These are phyloP conservation scores for Bradypodion pumilum DNA, from an alignment of 2,797 vertebrate species.

Conservation along the genomic window DNA sequence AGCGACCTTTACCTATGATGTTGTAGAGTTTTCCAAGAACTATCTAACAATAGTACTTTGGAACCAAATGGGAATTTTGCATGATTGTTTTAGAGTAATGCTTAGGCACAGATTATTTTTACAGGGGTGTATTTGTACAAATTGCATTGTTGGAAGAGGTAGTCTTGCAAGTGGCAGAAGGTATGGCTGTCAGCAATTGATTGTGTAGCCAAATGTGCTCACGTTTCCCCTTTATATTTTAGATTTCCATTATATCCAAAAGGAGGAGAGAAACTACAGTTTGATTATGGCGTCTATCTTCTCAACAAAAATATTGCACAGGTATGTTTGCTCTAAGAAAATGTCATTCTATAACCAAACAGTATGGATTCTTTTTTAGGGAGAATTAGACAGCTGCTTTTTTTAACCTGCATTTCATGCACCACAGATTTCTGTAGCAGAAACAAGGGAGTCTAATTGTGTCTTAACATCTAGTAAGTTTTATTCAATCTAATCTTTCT, in stretches of 20 bases:
- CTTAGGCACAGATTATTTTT: no score
- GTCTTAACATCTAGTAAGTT: no score
- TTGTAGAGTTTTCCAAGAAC: background rate
- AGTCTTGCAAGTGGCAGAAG: background rate
- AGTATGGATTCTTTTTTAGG: background rate
- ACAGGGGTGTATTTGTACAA: no score
- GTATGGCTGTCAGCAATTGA: background rate
- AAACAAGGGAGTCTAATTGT: background rate
- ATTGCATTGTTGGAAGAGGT: background rate
- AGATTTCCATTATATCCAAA: conserved; percentile 95
- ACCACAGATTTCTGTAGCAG: background rate
- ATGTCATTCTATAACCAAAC: background rate
- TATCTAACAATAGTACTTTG: background rate
- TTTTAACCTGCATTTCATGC: background rate
- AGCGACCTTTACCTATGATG: no score
- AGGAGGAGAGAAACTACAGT: conserved; percentile 95
- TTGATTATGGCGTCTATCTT: conserved; percentile 98
- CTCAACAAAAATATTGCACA: conserved; percentile 99
- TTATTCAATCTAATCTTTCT: no score
- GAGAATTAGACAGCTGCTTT: background rate
- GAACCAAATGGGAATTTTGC: background rate
- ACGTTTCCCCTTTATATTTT: conserved; percentile 26
- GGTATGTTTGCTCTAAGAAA: conserved; percentile 75
- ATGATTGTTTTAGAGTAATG: background rate
- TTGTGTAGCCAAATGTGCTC: background rate